These are phyloP conservation scores for Leptestheria dahalacensis DNA, from an alignment of 1,140 invertebrate species.

Conservation along the genomic window DNA sequence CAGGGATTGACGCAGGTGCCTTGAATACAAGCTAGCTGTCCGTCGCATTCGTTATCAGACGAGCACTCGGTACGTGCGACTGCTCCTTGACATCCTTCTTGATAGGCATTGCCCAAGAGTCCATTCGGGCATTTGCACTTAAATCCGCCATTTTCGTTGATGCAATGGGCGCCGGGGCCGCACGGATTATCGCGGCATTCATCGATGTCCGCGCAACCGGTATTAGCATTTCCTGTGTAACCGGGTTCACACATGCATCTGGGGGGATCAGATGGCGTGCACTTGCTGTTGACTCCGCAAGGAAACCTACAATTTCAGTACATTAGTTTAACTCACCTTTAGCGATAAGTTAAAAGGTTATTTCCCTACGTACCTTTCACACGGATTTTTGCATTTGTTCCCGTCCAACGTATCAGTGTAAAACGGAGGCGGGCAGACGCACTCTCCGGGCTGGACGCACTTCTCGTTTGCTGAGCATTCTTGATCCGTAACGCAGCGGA, in stretches of 20 bases:
- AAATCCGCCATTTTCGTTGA: slow-evolving; percentile 61
- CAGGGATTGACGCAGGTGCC: slow-evolving; percentile 69
- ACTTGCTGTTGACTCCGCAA: slow-evolving; percentile 84
- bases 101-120: slow-evolving; percentile 66
- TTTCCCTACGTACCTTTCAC: slow-evolving; percentile 12
- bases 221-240: slow-evolving; percentile 64
- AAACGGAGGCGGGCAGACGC: slow-evolving; percentile 72
- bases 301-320: slow-evolving; percentile 41
- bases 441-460: slow-evolving; percentile 77
- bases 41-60: slow-evolving; percentile 58
- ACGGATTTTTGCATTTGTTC: slow-evolving; percentile 64
- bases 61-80: slow-evolving; percentile 42
- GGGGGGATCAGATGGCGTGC: slow-evolving; percentile 73
- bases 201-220: slow-evolving; percentile 67
- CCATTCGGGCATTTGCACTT: slow-evolving; percentile 68
- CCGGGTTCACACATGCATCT: slow-evolving; percentile 71
- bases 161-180: slow-evolving; percentile 65
- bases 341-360: too few relatives aligned
- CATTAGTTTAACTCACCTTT: too few relatives aligned
- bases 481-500: slow-evolving; percentile 57
- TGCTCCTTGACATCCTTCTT: slow-evolving; percentile 26
- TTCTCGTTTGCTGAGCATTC: slow-evolving; percentile 75
- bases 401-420: slow-evolving; percentile 61
- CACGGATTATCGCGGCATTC: slow-evolving; percentile 63
- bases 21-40: slow-evolving; percentile 55